phyloP scores from a whole-genome alignment of 2,797 vertebrate genomes.

The Syngnathus rostellatus region DNA sequence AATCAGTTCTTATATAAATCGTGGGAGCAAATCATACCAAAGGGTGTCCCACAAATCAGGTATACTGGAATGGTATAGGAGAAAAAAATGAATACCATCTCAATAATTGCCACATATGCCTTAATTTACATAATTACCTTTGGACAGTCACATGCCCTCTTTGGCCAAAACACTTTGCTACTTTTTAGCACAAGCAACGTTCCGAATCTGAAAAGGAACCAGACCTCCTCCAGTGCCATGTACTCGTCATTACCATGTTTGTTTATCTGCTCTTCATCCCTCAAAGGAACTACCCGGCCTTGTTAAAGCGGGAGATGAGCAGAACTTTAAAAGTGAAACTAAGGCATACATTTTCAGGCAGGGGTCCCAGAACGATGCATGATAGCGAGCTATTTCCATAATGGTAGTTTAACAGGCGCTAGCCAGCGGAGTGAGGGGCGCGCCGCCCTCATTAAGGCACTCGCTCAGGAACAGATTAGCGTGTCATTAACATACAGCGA shows the following conservation, averaged over 20 bases:
- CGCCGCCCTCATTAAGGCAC: conserved; percentile 68
- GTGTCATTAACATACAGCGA: conserved; percentile 73
- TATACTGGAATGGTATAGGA: too few species aligned
- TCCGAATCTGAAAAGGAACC: conserved; percentile 44
- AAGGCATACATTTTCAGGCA: conserved; percentile 60
- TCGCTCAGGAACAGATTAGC: conserved; percentile 70
- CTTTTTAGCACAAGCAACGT: conserved; percentile 54
- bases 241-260: conserved; percentile 69
- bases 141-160: background rate
- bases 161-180: conserved; percentile 33
- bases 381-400: conserved; percentile 65
- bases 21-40: too few species aligned
- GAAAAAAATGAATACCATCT: background rate
- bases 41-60: too few species aligned
- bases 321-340: conserved; percentile 70
- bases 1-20: too few species aligned
- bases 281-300: conserved; percentile 59
- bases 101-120: too few species aligned
- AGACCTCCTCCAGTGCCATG: conserved; percentile 54
- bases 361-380: conserved; percentile 50
- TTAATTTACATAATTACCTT: too few species aligned
- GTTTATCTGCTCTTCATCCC: conserved; percentile 62
- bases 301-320: conserved; percentile 55
- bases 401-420: conserved; percentile 55
- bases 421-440: conserved; percentile 53